These are phyloP conservation scores for Tupaia tana DNA, from an alignment of 2,113 vertebrate species.

Conservation along the genomic window DNA sequence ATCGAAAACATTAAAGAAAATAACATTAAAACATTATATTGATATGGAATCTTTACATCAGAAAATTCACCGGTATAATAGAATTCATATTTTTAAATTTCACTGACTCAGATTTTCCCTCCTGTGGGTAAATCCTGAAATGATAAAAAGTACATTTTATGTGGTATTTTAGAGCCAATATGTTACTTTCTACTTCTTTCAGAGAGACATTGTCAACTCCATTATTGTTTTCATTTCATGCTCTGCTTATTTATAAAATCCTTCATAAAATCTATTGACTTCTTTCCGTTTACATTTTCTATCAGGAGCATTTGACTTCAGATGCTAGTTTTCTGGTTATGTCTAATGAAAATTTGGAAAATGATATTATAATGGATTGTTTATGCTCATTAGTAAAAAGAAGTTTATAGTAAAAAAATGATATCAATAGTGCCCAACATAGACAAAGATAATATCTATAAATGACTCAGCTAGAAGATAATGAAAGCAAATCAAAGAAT, in stretches of 20 bases:
- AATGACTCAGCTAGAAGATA: background rate
- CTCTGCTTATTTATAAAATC: conserved; percentile 33
- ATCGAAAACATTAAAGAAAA: background rate
- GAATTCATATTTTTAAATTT: background rate
- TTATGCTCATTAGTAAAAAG: background rate
- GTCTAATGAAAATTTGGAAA: conserved; percentile 49
- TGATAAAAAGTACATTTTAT: background rate
- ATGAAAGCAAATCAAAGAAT: background rate
- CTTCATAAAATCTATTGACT: background rate
- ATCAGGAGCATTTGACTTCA: conserved; percentile 34
- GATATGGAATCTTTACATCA: background rate
- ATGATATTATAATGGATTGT: background rate
- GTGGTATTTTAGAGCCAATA: background rate
- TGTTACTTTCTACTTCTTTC: background rate
- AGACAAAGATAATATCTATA: background rate
- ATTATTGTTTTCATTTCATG: conserved; percentile 59
- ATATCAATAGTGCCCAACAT: background rate
- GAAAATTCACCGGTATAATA: background rate
- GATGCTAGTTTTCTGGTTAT: conserved; percentile 38
- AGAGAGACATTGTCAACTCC: background rate
- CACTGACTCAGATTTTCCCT: background rate
- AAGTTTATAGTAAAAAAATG: background rate
- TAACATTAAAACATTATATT: background rate
- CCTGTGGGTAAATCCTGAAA: background rate
- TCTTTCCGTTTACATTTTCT: conserved; percentile 43